Conservation (phyloP, 2,113 vertebrate genomes). For the Sakesphorus luctuosus region DNA sequence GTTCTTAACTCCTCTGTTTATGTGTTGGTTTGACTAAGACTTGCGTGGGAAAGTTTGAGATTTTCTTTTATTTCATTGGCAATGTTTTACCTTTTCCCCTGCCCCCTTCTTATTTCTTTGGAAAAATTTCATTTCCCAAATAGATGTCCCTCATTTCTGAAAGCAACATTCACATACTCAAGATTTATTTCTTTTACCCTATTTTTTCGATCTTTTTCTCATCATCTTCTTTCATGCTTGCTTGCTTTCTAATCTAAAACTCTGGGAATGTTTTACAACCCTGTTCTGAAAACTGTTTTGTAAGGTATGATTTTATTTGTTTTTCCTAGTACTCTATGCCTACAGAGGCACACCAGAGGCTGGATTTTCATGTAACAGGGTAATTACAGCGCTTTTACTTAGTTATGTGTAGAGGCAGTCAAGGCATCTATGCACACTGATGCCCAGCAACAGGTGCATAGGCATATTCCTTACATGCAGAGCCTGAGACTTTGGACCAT, state of each 20-base stretch:
- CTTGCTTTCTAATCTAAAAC: background rate
- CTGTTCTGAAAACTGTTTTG: background rate
- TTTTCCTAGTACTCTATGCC: background rate
- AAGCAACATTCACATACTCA: background rate
- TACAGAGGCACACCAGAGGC: background rate
- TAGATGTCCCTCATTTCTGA: conserved; percentile 31
- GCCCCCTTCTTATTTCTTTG: background rate
- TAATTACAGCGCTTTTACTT: background rate
- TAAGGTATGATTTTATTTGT: background rate
- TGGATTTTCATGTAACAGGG: background rate
- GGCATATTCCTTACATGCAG: background rate
- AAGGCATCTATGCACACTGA: background rate
- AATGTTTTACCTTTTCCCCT: conserved; percentile 20
- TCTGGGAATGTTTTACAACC: background rate
- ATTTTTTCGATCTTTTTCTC: background rate
- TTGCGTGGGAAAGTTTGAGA: conserved; percentile 50
- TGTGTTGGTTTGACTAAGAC: conserved; percentile 12
- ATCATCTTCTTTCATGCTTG: accelerated
- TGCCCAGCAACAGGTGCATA: background rate
- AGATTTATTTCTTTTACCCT: background rate
- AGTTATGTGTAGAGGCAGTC: background rate
- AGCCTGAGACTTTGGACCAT: background rate
- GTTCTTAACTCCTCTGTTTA: conserved; percentile 48
- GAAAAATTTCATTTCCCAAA: conserved; percentile 21
- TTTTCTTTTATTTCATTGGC: conserved; percentile 39